phyloP scores from a whole-genome alignment of 2,113 vertebrate genomes.

The Tragulus kanchil region DNA sequence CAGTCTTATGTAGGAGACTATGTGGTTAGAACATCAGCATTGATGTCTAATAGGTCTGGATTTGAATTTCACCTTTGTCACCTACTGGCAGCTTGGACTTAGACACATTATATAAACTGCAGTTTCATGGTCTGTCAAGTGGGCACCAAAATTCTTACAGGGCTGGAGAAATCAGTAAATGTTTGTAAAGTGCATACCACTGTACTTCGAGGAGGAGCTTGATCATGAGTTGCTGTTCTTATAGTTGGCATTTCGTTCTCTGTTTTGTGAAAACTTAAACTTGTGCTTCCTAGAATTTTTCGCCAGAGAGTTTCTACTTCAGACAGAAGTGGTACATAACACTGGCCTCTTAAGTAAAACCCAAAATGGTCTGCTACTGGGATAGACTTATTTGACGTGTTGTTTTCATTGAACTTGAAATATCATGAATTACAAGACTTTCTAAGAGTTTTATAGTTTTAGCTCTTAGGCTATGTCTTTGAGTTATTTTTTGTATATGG shows the following conservation, averaged over 20 bases:
- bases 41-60: neutral
- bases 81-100: neutral
- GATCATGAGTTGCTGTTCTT: neutral
- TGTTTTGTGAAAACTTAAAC: neutral
- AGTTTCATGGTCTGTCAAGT: neutral
- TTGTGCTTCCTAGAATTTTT: neutral
- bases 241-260: neutral
- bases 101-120: neutral
- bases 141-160: neutral
- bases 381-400: neutral
- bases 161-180: neutral
- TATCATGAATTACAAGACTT: neutral
- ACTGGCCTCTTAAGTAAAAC: neutral
- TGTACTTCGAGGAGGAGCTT: neutral
- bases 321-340: neutral
- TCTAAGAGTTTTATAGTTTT: slow-evolving; percentile 13
- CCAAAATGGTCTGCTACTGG: neutral
- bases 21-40: neutral
- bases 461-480: neutral
- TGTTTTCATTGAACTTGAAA: neutral
- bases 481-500: neutral
- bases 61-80: neutral
- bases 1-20: neutral
- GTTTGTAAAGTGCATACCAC: neutral
- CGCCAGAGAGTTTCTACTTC: neutral